These are phyloP conservation scores for Ceuthmochares aereus DNA, from an alignment of 2,113 vertebrate genomes.

Conservation along the genomic window DNA sequence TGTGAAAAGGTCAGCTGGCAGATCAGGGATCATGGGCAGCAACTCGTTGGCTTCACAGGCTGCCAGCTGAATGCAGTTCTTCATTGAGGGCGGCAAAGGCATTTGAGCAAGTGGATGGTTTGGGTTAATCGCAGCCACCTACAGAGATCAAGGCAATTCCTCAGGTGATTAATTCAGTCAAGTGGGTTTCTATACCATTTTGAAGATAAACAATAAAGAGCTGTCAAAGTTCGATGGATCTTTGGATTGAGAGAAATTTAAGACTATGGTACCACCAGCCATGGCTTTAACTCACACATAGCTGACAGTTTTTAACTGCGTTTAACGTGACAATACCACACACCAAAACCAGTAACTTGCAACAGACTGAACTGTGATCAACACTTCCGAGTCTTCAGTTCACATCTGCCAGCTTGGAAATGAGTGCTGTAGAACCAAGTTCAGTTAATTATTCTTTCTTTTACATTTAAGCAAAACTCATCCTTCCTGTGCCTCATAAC, in stretches of 20 bases:
- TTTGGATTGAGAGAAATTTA: background rate
- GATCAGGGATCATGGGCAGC: slow-evolving; percentile 97
- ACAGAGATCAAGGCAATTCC: background rate
- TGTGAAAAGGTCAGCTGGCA: slow-evolving; percentile 97
- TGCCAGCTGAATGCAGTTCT: slow-evolving; percentile 98
- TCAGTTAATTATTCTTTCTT: background rate
- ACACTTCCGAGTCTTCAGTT: background rate
- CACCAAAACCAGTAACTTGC: background rate
- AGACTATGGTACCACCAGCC: background rate
- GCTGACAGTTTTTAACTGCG: background rate
- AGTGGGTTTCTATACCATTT: background rate
- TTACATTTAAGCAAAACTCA: background rate
- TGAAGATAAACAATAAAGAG: background rate
- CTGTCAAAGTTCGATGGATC: background rate
- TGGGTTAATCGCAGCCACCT: slow-evolving; percentile 98
- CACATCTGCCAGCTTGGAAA: background rate
- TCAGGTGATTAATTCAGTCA: background rate
- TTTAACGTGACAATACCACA: background rate
- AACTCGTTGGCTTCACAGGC: slow-evolving; percentile 95
- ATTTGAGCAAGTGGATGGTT: slow-evolving; percentile 97
- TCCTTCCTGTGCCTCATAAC: background rate
- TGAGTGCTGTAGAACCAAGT: background rate
- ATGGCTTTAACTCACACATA: background rate
- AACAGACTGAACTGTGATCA: background rate
- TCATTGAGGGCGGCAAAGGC: slow-evolving; percentile 97